Percentiles rank a stretch among this genome's conserved stretches.
phyloP scores from a whole-genome alignment of 2,113 vertebrate species.

The Carollia perspicillata region DNA sequence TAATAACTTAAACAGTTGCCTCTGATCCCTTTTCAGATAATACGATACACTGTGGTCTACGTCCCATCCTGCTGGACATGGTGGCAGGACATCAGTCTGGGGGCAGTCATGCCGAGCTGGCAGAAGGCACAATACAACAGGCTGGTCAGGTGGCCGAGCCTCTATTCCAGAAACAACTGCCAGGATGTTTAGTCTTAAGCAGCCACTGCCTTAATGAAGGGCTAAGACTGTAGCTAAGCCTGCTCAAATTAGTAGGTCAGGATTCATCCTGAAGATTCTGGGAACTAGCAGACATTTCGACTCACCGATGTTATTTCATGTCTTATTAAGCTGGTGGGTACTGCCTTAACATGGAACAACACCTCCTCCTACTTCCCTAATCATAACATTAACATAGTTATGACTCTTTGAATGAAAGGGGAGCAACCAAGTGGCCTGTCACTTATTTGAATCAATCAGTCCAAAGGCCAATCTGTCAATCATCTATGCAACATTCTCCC shows the following conservation, averaged over 20 bases:
- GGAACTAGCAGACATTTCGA: background rate
- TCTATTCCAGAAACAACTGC: background rate
- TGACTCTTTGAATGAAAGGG: background rate
- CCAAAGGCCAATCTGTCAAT: background rate
- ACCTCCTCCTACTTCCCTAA: background rate
- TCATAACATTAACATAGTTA: background rate
- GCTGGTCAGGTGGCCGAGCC: background rate
- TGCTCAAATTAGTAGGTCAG: background rate
- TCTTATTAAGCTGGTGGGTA: background rate
- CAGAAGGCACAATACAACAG: background rate
- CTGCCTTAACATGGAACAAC: background rate
- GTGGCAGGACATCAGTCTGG: background rate
- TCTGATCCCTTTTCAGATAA: slow-evolving; percentile 13
- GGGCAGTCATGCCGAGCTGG: background rate
- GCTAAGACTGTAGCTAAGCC: background rate
- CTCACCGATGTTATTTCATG: background rate
- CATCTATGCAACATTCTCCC: background rate
- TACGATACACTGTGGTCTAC: background rate
- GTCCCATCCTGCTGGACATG: background rate
- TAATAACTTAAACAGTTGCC: slow-evolving; percentile 26
- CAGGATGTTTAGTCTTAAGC: background rate
- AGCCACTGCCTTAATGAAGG: background rate
- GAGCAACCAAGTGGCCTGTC: background rate
- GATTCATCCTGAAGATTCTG: background rate
- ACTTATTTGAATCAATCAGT: background rate